Conservation (phyloP, 2,113 vertebrate species). For the Delphinus delphis region DNA sequence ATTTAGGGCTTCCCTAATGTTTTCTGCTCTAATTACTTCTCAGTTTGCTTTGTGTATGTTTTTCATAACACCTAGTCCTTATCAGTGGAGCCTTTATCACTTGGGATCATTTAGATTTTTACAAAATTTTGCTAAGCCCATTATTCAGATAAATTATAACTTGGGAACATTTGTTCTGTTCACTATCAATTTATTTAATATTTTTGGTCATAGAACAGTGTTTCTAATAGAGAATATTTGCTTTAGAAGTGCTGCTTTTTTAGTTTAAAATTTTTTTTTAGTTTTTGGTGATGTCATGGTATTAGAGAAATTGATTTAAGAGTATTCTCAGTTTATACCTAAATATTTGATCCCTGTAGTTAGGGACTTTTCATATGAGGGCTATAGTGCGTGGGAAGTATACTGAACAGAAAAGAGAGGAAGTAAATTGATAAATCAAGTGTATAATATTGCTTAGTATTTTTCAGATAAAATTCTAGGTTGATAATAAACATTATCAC, state of each 20-base stretch:
- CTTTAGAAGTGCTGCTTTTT: not conserved
- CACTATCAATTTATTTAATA: not conserved
- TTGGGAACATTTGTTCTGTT: not conserved
- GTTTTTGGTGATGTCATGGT: not conserved
- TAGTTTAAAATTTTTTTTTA: not conserved
- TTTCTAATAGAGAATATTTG: not conserved
- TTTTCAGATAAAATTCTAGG: constrained; percentile 9
- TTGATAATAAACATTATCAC: not conserved
- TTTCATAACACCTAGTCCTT: not conserved
- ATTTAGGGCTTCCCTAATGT: constrained; percentile 52
- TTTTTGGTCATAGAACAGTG: not conserved
- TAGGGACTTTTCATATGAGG: not conserved
- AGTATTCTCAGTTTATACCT: not conserved
- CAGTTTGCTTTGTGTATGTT: not conserved
- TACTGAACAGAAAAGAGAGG: not conserved
- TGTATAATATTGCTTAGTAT: not conserved
- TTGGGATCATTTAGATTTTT: constrained; percentile 19
- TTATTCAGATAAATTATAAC: not conserved
- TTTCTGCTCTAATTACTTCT: constrained; percentile 63
- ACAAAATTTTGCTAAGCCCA: not conserved
- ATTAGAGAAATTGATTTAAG: not conserved
- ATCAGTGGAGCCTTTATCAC: not conserved
- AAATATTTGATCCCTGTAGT: not conserved
- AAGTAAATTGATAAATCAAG: not conserved
- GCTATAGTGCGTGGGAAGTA: not conserved